Evolutionary conservation across 2,888 invertebrate genomes (phyloP).

Genomic region (Hypselothyrea guttata): DNA sequence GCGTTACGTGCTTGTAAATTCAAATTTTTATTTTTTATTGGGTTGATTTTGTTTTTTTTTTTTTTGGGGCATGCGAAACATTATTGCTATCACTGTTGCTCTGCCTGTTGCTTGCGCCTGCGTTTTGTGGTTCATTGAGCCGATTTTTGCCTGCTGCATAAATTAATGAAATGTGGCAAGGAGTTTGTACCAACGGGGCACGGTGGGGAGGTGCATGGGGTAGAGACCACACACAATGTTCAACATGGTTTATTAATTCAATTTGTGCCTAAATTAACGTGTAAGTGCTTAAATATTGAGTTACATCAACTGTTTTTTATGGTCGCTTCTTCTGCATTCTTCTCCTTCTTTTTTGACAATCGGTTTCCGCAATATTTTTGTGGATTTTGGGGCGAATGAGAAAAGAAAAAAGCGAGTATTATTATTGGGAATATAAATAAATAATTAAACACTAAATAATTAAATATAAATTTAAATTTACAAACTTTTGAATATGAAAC

Average conservation of each 20-base stretch:
- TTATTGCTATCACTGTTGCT: conserved; percentile 1
- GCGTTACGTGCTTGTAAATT: conserved; percentile 79
- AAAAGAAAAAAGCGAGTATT: too few relatives aligned
- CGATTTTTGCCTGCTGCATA: conserved; percentile 70
- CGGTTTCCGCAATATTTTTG: conserved; percentile 5
- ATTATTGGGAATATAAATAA: too few relatives aligned
- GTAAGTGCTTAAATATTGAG: conserved; percentile 80
- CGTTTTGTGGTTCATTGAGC: conserved; percentile 16
- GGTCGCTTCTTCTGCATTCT: conserved; percentile 13
- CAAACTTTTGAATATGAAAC: too few relatives aligned
- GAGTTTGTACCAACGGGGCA: conserved; percentile 49
- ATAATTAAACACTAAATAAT: too few relatives aligned
- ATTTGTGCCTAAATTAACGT: conserved; percentile 83
- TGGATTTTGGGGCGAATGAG: too few relatives aligned
- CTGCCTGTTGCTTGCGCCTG: conserved; percentile 1
- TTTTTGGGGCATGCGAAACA: conserved; percentile 24
- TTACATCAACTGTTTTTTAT: conserved; percentile 55
- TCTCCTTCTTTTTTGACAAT: conserved; percentile 27
- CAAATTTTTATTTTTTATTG: conserved; percentile 62
- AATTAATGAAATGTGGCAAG: conserved; percentile 80
- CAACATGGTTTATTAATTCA: conserved; percentile 83
- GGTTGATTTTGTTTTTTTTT: too few relatives aligned
- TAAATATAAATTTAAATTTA: too few relatives aligned
- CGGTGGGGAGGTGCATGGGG: not conserved
- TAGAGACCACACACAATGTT: conserved; percentile 82